phyloP scores from a whole-genome alignment of 1,140 invertebrate species.

The Drosophila littoralis region DNA sequence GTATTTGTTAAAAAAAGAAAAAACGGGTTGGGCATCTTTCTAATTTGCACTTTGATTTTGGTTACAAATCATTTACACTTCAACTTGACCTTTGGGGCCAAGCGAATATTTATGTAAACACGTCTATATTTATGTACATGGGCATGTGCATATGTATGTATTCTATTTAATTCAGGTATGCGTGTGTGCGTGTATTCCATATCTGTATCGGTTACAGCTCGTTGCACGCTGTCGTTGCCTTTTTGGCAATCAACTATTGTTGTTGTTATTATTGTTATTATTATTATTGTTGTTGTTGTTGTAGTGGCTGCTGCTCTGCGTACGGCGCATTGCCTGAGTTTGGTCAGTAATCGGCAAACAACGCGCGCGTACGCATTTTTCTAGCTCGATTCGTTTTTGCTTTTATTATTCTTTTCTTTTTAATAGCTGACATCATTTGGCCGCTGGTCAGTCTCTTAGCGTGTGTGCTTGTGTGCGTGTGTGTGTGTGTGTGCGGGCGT shows the following conservation, averaged over 20 bases:
- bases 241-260: slow-evolving; percentile 65
- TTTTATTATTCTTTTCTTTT: slow-evolving; percentile 33
- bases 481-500: slow-evolving; percentile 18
- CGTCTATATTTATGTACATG: slow-evolving; percentile 1
- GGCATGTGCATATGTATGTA: neutral
- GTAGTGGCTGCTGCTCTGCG: slow-evolving; percentile 24
- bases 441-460: slow-evolving; percentile 12
- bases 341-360: slow-evolving; percentile 75
- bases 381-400: slow-evolving; percentile 46
- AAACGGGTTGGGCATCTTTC: slow-evolving; percentile 30
- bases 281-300: slow-evolving; percentile 22
- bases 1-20: neutral
- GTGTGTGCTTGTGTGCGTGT: slow-evolving; percentile 10
- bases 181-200: slow-evolving; percentile 8
- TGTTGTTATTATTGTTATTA: slow-evolving; percentile 10
- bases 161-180: slow-evolving; percentile 1
- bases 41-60: slow-evolving; percentile 22
- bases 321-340: slow-evolving; percentile 39
- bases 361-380: slow-evolving; percentile 72
- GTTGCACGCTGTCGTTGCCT: slow-evolving; percentile 51
- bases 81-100: slow-evolving; percentile 56
- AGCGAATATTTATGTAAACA: neutral
- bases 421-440: slow-evolving; percentile 50
- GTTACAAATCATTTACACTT: slow-evolving; percentile 50
- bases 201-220: slow-evolving; percentile 57